Evolutionary conservation across 1,140 invertebrate species (phyloP).

Genomic region (Aethina tumida): DNA sequence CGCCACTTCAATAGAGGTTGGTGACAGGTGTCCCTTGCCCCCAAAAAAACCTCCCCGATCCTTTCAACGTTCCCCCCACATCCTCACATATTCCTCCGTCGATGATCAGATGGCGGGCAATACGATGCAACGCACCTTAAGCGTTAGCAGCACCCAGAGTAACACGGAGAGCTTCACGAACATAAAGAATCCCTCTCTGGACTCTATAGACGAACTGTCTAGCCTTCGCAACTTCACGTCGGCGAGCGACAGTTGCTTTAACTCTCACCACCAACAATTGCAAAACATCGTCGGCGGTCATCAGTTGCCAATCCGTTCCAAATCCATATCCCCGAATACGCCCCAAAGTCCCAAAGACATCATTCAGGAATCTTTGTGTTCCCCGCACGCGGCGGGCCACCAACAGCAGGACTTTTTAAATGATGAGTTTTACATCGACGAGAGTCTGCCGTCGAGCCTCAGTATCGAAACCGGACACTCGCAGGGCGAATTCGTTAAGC

Average conservation of each 20-base stretch:
- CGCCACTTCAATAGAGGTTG: constrained; percentile 36
- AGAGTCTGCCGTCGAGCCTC: constrained; percentile 63
- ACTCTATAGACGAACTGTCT: constrained; percentile 32
- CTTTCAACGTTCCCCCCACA: constrained; percentile 26
- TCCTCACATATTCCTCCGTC: constrained; percentile 7
- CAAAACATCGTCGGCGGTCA: constrained; percentile 12
- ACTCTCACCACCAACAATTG: constrained; percentile 31
- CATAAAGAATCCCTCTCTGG: constrained; percentile 32
- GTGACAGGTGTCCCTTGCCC: constrained; percentile 24
- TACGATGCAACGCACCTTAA: constrained; percentile 23
- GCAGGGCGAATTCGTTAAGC: constrained; percentile 36
- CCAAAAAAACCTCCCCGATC: constrained; percentile 35
- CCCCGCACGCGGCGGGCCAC: constrained; percentile 26
- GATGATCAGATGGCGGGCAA: constrained; percentile 13
- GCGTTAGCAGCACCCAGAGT: constrained; percentile 22
- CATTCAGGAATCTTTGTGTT: constrained; percentile 23
- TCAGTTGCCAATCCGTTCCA: constrained; percentile 24
- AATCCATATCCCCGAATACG: constrained; percentile 27
- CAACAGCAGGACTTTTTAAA: constrained; percentile 54
- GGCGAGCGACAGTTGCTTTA: constrained; percentile 31
- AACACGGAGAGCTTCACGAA: constrained; percentile 33
- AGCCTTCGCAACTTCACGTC: constrained; percentile 28
- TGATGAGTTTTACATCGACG: constrained; percentile 79
- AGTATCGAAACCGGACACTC: constrained; percentile 49
- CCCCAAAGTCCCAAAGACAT: constrained; percentile 27